Conservation (phyloP, 2,113 vertebrate genomes). For the Meleagris gallopavo region DNA sequence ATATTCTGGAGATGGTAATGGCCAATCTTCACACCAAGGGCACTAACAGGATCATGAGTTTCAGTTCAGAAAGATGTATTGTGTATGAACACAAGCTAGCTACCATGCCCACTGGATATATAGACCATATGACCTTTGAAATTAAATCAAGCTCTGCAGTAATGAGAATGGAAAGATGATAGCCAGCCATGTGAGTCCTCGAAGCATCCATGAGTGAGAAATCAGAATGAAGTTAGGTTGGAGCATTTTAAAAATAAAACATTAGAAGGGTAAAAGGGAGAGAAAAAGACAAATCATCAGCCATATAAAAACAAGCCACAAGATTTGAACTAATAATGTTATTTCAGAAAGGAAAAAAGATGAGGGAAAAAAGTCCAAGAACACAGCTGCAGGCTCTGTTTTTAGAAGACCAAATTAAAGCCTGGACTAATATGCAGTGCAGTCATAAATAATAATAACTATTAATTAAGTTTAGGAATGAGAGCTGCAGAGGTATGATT, state of each 20-base stretch:
- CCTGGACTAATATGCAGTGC: constrained; percentile 25
- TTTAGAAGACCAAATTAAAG: constrained; percentile 46
- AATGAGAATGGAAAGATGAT: constrained; percentile 37
- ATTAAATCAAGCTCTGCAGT: constrained; percentile 55
- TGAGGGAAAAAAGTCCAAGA: neutral
- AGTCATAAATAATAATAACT: constrained; percentile 74
- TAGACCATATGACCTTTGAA: constrained; percentile 40
- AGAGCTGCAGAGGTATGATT: constrained; percentile 54
- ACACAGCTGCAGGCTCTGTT: constrained; percentile 49
- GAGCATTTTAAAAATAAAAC: constrained; percentile 36
- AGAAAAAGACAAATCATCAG: constrained; percentile 18
- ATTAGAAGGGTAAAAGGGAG: neutral
- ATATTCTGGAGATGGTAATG: neutral
- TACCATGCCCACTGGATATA: neutral
- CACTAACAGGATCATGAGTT: neutral
- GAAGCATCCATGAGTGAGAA: constrained; percentile 35
- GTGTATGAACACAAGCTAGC: neutral
- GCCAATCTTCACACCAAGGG: neutral
- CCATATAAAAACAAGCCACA: constrained; percentile 7
- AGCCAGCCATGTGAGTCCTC: neutral
- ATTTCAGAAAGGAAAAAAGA: constrained; percentile 34
- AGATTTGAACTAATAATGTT: constrained; percentile 30
- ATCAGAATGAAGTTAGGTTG: constrained; percentile 13
- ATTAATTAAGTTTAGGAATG: constrained; percentile 70
- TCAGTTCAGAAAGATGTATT: neutral